These are phyloP conservation scores for Pararge aegeria DNA, from an alignment of 1,140 invertebrate species.

Conservation along the genomic window DNA sequence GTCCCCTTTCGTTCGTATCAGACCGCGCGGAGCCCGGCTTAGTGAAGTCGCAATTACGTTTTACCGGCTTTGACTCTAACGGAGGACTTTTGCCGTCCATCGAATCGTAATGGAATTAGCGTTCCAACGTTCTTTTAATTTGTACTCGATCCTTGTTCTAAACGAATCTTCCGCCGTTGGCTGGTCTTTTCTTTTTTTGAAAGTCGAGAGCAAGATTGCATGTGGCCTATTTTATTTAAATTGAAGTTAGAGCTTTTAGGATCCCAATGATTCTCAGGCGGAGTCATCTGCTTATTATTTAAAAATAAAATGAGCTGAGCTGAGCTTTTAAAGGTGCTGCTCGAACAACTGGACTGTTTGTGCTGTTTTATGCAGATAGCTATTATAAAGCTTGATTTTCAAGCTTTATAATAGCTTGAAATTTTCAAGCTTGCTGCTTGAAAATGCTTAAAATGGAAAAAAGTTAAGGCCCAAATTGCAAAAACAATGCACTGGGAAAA, in stretches of 20 bases:
- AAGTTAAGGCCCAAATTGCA: too few relatives aligned
- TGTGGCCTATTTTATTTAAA: slow-evolving; percentile 8
- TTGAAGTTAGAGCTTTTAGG: background rate
- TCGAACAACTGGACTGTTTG: too few relatives aligned
- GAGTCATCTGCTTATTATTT: too few relatives aligned
- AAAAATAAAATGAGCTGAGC: too few relatives aligned
- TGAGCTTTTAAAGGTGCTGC: too few relatives aligned
- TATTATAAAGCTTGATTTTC: too few relatives aligned
- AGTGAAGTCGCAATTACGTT: slow-evolving; percentile 78
- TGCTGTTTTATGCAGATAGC: too few relatives aligned
- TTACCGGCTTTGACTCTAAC: slow-evolving; percentile 74
- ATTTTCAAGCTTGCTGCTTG: too few relatives aligned
- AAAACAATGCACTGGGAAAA: too few relatives aligned
- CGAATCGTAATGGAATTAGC: slow-evolving; percentile 78
- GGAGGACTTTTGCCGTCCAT: slow-evolving; percentile 76
- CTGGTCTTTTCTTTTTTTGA: slow-evolving; percentile 20
- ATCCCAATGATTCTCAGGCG: background rate
- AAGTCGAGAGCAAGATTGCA: slow-evolving; percentile 11
- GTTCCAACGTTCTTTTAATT: slow-evolving; percentile 76
- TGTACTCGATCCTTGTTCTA: slow-evolving; percentile 65
- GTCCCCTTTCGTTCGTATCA: slow-evolving; percentile 74
- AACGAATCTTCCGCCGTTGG: slow-evolving; percentile 54
- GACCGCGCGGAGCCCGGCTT: slow-evolving; percentile 73
- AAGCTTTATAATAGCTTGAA: too few relatives aligned
- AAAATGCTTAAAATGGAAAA: too few relatives aligned